Conservation (phyloP, 2,888 invertebrate species). For the Tyria jacobaeae region DNA sequence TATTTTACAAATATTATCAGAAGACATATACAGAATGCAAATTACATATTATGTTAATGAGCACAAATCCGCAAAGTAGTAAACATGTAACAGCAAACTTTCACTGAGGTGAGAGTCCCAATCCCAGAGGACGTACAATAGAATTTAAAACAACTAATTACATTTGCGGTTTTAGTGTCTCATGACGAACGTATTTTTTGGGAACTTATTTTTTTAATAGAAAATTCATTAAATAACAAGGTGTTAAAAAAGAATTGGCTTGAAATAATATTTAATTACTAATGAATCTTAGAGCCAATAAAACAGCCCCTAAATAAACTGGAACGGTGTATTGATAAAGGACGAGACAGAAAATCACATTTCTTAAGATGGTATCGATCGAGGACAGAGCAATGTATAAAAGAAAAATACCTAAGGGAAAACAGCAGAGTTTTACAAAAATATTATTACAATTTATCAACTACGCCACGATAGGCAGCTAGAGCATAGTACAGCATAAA, state of each 20-base stretch:
- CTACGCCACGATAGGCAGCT: too few relatives aligned
- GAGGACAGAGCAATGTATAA: too few relatives aligned
- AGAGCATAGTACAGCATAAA: too few relatives aligned
- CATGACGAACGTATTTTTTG: background rate
- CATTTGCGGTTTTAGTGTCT: constrained; percentile 23
- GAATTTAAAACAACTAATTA: constrained; percentile 61
- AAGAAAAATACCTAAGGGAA: too few relatives aligned
- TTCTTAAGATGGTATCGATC: too few relatives aligned
- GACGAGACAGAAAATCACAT: too few relatives aligned
- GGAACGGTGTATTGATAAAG: background rate
- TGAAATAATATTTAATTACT: background rate
- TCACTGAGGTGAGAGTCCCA: constrained; percentile 57
- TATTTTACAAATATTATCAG: background rate
- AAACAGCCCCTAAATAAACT: background rate
- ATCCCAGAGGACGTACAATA: constrained; percentile 58
- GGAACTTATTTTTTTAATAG: background rate
- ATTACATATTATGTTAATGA: constrained; percentile 48
- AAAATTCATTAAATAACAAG: background rate
- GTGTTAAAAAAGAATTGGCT: background rate
- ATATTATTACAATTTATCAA: too few relatives aligned
- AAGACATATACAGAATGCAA: constrained; percentile 34
- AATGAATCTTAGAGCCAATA: background rate
- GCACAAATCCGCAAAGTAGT: constrained; percentile 43
- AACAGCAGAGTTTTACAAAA: too few relatives aligned
- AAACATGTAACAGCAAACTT: constrained; percentile 52